phyloP scores from a whole-genome alignment of 2,797 vertebrate genomes.

The Tadarida brasiliensis region DNA sequence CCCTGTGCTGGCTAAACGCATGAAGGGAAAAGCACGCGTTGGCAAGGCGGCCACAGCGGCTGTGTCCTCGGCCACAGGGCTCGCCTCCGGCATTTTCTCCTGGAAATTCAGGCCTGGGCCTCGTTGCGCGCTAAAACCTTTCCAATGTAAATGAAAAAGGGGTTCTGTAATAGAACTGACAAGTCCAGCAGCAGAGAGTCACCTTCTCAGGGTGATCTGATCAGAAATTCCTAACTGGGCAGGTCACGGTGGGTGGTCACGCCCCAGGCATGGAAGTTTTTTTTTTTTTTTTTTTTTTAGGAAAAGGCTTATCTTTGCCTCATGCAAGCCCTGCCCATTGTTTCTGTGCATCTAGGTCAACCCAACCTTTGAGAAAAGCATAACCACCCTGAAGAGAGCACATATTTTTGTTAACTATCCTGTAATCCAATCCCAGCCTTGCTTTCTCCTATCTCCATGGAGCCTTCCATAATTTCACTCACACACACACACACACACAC shows the following conservation, averaged over 20 bases:
- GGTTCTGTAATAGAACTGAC: neutral
- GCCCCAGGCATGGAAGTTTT: neutral
- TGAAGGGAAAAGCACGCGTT: rapidly evolving
- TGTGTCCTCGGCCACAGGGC: neutral
- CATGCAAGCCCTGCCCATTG: neutral
- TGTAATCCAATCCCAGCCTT: neutral
- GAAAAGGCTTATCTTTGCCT: neutral
- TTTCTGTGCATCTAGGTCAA: neutral
- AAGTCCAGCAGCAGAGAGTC: neutral
- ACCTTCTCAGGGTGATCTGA: neutral
- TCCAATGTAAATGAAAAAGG: neutral
- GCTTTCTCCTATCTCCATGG: neutral
- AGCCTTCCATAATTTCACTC: neutral
- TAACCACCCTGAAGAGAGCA: neutral
- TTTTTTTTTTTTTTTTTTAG: neutral
- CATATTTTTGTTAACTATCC: neutral
- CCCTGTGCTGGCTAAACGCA: rapidly evolving
- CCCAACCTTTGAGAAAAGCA: neutral
- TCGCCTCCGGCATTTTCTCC: neutral
- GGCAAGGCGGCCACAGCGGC: rapidly evolving
- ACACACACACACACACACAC: too few relatives aligned
- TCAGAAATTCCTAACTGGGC: neutral
- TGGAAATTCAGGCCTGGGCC: neutral
- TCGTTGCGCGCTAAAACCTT: neutral
- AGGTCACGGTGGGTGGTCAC: neutral